Evolutionary conservation across 2,888 invertebrate genomes (phyloP).

Genomic region (Nasonovia ribisnigri): DNA sequence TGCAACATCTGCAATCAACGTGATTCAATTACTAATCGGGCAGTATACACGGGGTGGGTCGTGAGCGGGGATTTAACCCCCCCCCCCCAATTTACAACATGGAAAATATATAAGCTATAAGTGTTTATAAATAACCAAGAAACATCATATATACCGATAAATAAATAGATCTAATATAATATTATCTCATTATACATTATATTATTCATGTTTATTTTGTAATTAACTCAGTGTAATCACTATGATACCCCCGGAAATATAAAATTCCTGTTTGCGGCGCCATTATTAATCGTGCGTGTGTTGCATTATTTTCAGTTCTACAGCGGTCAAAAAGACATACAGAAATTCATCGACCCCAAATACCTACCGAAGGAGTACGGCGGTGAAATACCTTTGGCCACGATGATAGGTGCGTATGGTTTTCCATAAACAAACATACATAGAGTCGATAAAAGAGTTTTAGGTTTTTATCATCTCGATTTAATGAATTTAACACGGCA

Average conservation of each 20-base stretch:
- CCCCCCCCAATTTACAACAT: not conserved
- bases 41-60: not conserved
- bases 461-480: not conserved
- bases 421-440: not conserved
- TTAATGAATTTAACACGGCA: not conserved
- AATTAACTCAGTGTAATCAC: no score
- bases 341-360: slow-evolving; percentile 74
- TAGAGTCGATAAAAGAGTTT: not conserved
- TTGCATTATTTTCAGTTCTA: slow-evolving; percentile 69
- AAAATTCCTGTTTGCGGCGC: no score
- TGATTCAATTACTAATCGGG: not conserved
- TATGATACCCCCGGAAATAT: no score
- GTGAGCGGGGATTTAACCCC: not conserved
- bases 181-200: no score
- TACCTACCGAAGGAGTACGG: slow-evolving; percentile 86
- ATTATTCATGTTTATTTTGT: not conserved
- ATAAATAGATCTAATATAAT: no score
- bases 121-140: no score
- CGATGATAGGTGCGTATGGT: slow-evolving; percentile 80
- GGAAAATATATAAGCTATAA: not conserved
- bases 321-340: slow-evolving; percentile 71
- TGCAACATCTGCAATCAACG: not conserved
- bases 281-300: not conserved
- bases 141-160: no score
- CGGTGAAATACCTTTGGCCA: slow-evolving; percentile 83